Evolutionary conservation across 2,113 vertebrate species (phyloP).

Genomic region (Spea multiplicata): DNA sequence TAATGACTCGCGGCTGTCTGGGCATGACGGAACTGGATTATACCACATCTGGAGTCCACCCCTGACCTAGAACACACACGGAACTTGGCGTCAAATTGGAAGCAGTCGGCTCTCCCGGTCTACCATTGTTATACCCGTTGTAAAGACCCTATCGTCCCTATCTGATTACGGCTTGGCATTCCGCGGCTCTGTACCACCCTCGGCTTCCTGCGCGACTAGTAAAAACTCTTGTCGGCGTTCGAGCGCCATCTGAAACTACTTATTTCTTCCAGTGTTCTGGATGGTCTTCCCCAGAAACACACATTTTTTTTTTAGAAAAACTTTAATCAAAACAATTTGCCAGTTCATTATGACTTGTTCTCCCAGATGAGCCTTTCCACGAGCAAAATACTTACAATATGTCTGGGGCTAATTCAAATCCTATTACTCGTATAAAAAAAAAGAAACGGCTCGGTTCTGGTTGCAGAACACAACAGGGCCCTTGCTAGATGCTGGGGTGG

Average conservation of each 20-base stretch:
- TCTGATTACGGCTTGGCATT: not conserved
- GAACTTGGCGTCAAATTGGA: not conserved
- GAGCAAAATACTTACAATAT: not conserved
- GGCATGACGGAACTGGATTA: not conserved
- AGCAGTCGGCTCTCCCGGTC: not conserved
- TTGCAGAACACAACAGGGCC: conserved; percentile 1
- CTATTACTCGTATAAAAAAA: conserved; percentile 35
- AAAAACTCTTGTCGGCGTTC: not conserved
- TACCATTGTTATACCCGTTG: not conserved
- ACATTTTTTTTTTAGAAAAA: conserved; percentile 2
- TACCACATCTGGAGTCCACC: not conserved
- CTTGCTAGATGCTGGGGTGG: not conserved
- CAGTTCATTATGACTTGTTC: conserved; percentile 26
- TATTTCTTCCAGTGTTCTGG: conserved; percentile 9
- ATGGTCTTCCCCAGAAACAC: not conserved
- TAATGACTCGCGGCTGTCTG: not conserved
- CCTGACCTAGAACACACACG: not conserved
- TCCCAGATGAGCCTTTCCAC: conserved; percentile 26
- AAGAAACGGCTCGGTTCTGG: conserved; percentile 21
- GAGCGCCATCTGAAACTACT: conserved; percentile 36
- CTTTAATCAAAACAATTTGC: conserved; percentile 46
- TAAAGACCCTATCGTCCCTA: not conserved
- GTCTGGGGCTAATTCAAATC: conserved; percentile 35
- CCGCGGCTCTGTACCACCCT: not conserved
- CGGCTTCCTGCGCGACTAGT: conserved; percentile 6